phyloP scores from a whole-genome alignment of 2,797 vertebrate species.

The Tarsius wallacei region DNA sequence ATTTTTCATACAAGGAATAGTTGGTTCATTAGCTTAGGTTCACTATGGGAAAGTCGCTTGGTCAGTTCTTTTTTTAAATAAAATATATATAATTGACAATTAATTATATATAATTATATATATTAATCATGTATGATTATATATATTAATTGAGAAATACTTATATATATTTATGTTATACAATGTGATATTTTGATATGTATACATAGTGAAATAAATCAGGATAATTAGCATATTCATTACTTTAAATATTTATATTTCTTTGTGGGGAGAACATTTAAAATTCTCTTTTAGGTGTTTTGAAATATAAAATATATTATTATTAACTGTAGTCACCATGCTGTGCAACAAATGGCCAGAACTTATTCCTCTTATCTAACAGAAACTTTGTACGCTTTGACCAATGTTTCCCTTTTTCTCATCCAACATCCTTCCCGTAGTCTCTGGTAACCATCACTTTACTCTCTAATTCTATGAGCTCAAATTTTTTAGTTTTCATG shows the following conservation, averaged over 20 bases:
- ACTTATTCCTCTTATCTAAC: neutral
- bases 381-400: neutral
- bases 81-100: neutral
- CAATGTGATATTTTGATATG: neutral
- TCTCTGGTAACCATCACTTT: neutral
- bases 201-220: neutral
- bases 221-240: neutral
- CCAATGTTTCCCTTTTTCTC: neutral
- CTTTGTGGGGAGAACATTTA: neutral
- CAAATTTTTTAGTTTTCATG: neutral
- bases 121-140: neutral
- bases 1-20: neutral
- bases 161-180: neutral
- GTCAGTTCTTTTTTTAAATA: neutral
- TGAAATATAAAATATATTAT: neutral
- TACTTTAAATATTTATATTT: neutral
- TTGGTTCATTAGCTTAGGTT: neutral
- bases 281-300: neutral
- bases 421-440: neutral
- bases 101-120: neutral
- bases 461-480: neutral
- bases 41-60: neutral
- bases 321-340: neutral
- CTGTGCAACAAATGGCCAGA: neutral
- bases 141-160: neutral